phyloP scores from a whole-genome alignment of 2,113 vertebrate species.

The Phrynocephalus versicolor region DNA sequence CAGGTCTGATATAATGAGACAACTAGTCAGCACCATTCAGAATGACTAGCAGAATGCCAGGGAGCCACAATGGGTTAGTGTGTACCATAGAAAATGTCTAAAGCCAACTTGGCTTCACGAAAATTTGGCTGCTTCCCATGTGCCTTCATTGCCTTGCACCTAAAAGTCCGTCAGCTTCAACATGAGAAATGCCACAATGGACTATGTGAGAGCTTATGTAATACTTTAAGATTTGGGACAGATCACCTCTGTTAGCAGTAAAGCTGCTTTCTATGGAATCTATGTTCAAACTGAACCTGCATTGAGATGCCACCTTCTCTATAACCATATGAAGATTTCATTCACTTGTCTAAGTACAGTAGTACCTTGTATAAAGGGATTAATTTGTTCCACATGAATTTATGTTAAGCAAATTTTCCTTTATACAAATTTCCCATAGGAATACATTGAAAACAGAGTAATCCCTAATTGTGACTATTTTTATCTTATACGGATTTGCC shows the following conservation, averaged over 20 bases:
- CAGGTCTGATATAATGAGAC: neutral
- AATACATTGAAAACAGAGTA: too few species aligned
- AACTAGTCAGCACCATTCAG: neutral
- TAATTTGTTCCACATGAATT: too few species aligned
- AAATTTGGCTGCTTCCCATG: neutral
- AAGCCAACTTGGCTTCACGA: neutral
- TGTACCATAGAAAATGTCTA: neutral
- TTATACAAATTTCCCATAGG: too few species aligned
- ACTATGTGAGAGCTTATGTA: neutral
- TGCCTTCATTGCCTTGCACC: neutral
- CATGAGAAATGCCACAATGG: neutral
- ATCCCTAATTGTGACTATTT: too few species aligned
- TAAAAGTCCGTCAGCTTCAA: neutral
- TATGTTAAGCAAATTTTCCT: too few species aligned
- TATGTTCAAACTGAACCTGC: too few species aligned
- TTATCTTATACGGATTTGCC: too few species aligned
- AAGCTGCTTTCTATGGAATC: neutral
- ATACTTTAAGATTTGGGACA: neutral
- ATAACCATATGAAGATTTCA: neutral
- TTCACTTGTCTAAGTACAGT: neutral
- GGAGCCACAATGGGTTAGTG: neutral
- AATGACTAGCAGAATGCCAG: neutral
- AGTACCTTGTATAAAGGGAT: neutral
- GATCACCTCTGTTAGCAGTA: neutral
- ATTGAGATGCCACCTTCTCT: neutral